Evolutionary conservation across 92 coral and sea anemone genomes (phyloP).

Genomic region (Porites cylindrica): DNA sequence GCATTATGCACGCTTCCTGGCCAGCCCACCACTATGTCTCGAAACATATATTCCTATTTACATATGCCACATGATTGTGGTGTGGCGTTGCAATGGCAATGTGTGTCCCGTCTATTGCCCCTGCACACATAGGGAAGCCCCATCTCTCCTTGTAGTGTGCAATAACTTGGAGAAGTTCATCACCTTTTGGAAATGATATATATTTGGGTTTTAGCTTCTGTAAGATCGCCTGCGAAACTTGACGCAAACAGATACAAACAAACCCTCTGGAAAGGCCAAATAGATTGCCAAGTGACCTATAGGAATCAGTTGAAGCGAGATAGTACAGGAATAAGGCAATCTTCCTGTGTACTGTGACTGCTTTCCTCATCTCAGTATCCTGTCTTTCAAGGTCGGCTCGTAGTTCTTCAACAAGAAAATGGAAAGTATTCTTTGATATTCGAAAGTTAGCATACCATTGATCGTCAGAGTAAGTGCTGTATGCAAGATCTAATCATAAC

Average conservation of each 20-base stretch:
- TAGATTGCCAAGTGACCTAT: conserved; percentile 33
- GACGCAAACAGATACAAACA: conserved; percentile 31
- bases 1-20: conserved; percentile 76
- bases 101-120: conserved; percentile 41
- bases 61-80: conserved; percentile 22
- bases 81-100: conserved; percentile 35
- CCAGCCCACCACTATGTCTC: conserved; percentile 38
- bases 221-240: conserved; percentile 43
- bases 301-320: conserved; percentile 39
- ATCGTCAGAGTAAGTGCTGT: too few relatives aligned
- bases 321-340: conserved; percentile 32
- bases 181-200: conserved; percentile 32
- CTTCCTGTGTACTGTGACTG: conserved; percentile 21
- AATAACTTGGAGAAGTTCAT: conserved; percentile 12
- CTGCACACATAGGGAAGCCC: conserved; percentile 48
- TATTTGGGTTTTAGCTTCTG: background rate
- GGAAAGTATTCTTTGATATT: too few relatives aligned
- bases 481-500: too few relatives aligned
- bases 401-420: too few relatives aligned
- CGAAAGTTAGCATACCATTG: too few relatives aligned
- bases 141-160: conserved; percentile 24
- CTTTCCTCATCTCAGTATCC: conserved; percentile 59
- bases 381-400: background rate
- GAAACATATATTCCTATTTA: conserved; percentile 39
- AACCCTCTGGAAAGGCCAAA: conserved; percentile 32